Evolutionary conservation across 2,113 vertebrate species (phyloP).

Genomic region (Diadophis punctatus): DNA sequence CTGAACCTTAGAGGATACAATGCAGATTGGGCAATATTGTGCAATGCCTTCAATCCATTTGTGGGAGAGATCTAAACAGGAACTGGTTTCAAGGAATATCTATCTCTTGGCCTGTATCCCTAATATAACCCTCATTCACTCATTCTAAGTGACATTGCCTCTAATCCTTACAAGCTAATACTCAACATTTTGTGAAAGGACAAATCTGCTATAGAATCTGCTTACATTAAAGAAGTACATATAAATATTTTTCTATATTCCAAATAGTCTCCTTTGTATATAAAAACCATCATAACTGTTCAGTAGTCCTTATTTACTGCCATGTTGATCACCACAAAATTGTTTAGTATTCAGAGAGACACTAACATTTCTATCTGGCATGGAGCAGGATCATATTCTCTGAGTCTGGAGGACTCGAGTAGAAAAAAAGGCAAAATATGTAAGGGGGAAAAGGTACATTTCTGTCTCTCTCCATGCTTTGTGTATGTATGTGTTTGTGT

Average conservation of each 20-base stretch:
- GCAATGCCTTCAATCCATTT: not conserved
- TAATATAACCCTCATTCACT: not conserved
- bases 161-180: not conserved
- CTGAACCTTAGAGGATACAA: not conserved
- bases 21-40: not conserved
- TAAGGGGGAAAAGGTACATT: not conserved
- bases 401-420: not conserved
- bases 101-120: not conserved
- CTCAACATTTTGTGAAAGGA: not conserved
- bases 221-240: not conserved
- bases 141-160: not conserved
- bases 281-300: not conserved
- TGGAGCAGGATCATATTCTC: not conserved
- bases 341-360: not conserved
- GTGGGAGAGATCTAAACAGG: not conserved
- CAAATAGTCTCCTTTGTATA: not conserved
- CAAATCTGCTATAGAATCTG: not conserved
- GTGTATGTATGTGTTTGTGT: not conserved
- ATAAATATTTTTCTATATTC: not conserved
- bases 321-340: not conserved
- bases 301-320: not conserved
- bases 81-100: not conserved
- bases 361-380: not conserved
- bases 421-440: not conserved
- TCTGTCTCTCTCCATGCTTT: not conserved